These are phyloP conservation scores for Hypomecis atomaria DNA, from an alignment of 2,888 invertebrate species.

Conservation along the genomic window DNA sequence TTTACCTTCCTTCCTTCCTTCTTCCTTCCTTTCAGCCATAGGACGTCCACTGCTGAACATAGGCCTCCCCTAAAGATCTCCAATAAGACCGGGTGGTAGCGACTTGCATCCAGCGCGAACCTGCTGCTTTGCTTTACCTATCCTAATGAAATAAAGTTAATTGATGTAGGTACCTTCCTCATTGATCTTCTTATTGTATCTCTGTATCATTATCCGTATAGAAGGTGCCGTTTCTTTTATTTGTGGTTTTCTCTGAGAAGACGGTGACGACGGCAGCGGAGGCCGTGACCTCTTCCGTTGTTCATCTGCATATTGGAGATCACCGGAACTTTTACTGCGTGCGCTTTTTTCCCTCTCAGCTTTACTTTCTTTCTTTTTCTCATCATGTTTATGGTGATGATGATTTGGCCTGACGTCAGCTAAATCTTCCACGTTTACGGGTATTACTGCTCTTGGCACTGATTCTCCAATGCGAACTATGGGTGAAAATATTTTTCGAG, in stretches of 20 bases:
- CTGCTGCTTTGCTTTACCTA: neutral
- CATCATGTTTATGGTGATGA: constrained; percentile 44
- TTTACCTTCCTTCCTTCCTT: too few species aligned
- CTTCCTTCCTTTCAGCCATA: too few species aligned
- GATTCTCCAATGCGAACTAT: constrained; percentile 85
- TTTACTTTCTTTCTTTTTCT: constrained; percentile 48
- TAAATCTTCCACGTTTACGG: constrained; percentile 69
- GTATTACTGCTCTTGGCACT: constrained; percentile 80
- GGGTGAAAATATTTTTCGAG: constrained; percentile 91
- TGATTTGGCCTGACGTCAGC: constrained; percentile 65
- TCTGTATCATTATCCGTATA: constrained; percentile 88
- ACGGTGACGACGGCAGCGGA: constrained; percentile 86
- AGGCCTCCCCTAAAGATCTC: too few species aligned
- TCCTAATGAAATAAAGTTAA: neutral
- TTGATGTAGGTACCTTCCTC: constrained; percentile 75
- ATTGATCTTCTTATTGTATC: constrained; percentile 87
- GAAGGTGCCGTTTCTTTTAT: constrained; percentile 88
- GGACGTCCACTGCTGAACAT: too few species aligned
- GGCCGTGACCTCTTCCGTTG: constrained; percentile 73
- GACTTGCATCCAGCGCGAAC: too few species aligned
- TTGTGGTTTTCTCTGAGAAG: constrained; percentile 81
- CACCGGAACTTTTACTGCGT: constrained; percentile 66
- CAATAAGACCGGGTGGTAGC: too few species aligned
- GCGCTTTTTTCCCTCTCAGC: constrained; percentile 53
- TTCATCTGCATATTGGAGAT: constrained; percentile 69